Conservation (phyloP, 35 echinoderm and acorn worm species). For the Eucidaris tribuloides region DNA sequence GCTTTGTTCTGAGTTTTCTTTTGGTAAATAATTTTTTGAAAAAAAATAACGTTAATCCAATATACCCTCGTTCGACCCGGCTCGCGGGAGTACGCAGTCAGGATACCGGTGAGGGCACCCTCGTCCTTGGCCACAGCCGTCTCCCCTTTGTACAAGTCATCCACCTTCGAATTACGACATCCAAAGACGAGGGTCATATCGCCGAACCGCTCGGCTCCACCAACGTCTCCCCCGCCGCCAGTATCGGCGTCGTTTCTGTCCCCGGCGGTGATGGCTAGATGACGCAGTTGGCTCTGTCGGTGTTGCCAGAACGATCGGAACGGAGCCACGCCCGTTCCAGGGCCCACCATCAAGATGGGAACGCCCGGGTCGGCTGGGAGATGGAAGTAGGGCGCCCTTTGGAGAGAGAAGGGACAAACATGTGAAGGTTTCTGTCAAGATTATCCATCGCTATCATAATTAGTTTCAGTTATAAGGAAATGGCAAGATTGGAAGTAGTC, state of each 20-base stretch:
- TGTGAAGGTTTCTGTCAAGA: no score
- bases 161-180: constrained; percentile 55
- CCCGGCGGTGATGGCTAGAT: constrained; percentile 20
- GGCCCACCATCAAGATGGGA: constrained; percentile 43
- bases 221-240: neutral
- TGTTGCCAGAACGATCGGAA: constrained; percentile 50
- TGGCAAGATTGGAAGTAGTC: no score
- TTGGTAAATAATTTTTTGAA: no score
- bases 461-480: no score
- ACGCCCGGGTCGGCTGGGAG: constrained; percentile 7
- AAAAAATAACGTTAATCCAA: no score
- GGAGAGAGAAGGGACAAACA: no score
- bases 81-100: constrained; percentile 63
- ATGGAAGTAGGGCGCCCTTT: constrained; percentile 73
- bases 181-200: constrained; percentile 72
- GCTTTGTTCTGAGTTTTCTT: no score
- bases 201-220: constrained; percentile 7
- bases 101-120: constrained; percentile 30
- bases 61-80: constrained; percentile 42
- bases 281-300: constrained; percentile 4
- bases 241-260: constrained; percentile 16
- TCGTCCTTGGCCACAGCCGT: constrained; percentile 23
- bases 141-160: constrained; percentile 64
- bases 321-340: constrained; percentile 35
- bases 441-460: no score